Percentiles rank a stretch among this genome's conserved stretches.
These are phyloP conservation scores for Patiria miniata DNA, from an alignment of 35 echinoderm and acorn worm genomes.

Conservation along the genomic window DNA sequence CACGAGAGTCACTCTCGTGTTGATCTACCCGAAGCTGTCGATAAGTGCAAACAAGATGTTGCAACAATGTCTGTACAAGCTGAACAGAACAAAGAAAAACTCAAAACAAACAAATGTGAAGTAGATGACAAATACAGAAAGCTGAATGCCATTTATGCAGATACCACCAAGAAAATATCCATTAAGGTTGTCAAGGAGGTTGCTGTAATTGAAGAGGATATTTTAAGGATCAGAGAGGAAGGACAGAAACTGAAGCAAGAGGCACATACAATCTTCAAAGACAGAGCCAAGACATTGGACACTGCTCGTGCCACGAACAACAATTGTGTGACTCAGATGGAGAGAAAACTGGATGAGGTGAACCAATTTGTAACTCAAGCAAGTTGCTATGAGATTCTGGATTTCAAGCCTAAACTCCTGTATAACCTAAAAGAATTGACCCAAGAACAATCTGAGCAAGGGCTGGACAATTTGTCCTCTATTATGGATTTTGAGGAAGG, in stretches of 20 bases:
- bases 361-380: background rate
- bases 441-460: background rate
- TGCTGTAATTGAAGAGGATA: background rate
- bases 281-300: background rate
- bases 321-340: background rate
- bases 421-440: background rate
- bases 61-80: background rate
- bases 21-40: background rate
- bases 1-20: background rate
- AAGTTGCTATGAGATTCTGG: conserved; percentile 9
- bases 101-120: background rate
- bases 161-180: background rate
- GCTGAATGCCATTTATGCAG: background rate
- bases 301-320: background rate
- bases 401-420: background rate
- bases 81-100: background rate
- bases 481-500: conserved; percentile 3
- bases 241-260: conserved; percentile 11
- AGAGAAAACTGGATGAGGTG: background rate
- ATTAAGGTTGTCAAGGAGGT: conserved; percentile 1
- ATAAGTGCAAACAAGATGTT: conserved; percentile 4
- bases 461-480: background rate
- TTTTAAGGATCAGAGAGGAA: background rate
- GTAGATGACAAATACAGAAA: background rate
- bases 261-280: background rate